Base-by-base conservation (phyloP, 2,888 invertebrate genomes). In the Adelognathus sp. region DNA sequence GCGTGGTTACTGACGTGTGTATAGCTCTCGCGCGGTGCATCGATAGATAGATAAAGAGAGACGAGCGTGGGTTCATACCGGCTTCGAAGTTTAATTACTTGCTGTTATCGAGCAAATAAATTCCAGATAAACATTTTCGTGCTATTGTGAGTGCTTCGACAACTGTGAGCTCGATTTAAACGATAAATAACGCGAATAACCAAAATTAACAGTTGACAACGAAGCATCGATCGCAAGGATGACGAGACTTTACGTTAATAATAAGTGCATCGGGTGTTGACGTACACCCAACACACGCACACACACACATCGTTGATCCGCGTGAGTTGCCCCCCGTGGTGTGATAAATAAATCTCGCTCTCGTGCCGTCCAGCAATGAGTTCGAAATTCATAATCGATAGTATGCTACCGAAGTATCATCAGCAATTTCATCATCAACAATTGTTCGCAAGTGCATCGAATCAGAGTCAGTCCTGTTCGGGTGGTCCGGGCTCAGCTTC, bases 301-400 rank as follows among this genome's bases (percentile, higher is more conserved):
- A 16, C 29, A 11, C 41, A 21, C 29, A 36, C 14, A 6, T 24
- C 33, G 18, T 44, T 18, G 16, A 24, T 24, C 67, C 61, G 60
- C 52, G 67, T 71, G 61, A n/a, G n/a, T n/a, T n/a, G n/a, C n/a
- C 61, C 60, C 50, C 44, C 56, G 29, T 66, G 72, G 72, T 76
- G 67, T 69, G 9, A 50, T 33, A n/a, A n/a, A n/a, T n/a, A n/a
- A n/a, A 27, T 41, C 46, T 56, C 50, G 76, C 66, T 61, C 79
- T 67, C 79, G 72, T 76, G 67, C 61, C 71, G 76, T 76, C 80
- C 81, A 83, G 83, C 83, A 77, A 98, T 98, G 97, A 97, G 96
- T 95, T 97, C 97, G 95, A 98, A 97, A 95, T 98, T 97, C 95
- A 97, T 97, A 95, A 96, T 98, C 94, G 97, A 98, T 96, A 97